Evolutionary conservation across 2,113 vertebrate genomes (phyloP), one percentile per base, ranked within the genome.

Genomic region (Trinectes maculatus): DNA sequence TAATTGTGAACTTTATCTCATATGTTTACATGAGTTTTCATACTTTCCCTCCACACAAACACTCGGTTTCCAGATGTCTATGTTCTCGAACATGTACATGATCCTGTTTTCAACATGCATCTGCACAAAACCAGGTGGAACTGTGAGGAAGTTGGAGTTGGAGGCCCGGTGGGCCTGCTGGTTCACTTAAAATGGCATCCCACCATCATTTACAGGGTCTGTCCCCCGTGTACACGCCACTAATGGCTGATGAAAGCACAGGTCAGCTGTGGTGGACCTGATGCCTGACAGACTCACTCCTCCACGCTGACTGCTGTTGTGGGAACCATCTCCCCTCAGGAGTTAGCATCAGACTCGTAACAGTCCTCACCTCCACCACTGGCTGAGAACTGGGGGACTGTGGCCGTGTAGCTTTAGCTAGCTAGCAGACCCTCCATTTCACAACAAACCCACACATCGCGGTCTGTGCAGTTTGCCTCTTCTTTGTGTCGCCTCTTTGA

Each of bases 401-500:
- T 67, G 52, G 19, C 34, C 55, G 56, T 67, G 55, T 61, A 83
- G 79, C 85, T 61, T 73, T 79, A 71, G 87, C 82, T 87, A 79
- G 74, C 74, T 63, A 55, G 25, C 42, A 61, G 37, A 43, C 62
- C 79, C 76, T 86, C 82, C 79, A 66, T 85, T 80, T 83, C 71
- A 70, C 8, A 71, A 60, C 66, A 18, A n/a, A n/a, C n/a, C n/a
- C n/a, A n/a, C 53, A n/a, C 39, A 2, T 36, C 29, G 46, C 59
- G 54, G 73, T 54, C 71, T 64, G 29, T 39, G n/a, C 54, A 53
- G 56, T 66, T 53, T 47, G 39, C 64, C 73, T 31, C 65, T 60
- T 77, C 80, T 87, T 85, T 88, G 86, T 87, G 85, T 80, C 21
- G 47, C 74, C 75, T 67, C 57, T 82, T 79, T 85, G 81, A 79